A percentile compares a stretch with the other conserved stretches of the same genome.
phyloP scores from a whole-genome alignment of 1,140 invertebrate species.

The Nasonia giraulti region DNA sequence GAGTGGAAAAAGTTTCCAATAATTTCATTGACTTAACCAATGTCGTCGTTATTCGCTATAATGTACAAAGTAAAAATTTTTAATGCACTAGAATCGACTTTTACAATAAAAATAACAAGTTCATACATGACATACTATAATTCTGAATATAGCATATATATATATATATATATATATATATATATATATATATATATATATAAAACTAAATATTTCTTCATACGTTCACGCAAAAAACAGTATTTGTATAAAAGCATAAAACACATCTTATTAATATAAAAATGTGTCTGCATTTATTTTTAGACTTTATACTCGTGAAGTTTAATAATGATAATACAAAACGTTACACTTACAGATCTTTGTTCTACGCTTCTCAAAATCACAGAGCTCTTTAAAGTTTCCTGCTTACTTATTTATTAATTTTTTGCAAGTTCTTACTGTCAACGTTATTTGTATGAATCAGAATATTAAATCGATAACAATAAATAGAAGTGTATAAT shows the following conservation, averaged over 20 bases:
- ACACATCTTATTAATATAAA: slow-evolving; percentile 32
- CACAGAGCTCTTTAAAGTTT: neutral
- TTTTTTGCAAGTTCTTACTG: slow-evolving; percentile 34
- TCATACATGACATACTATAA: slow-evolving; percentile 31
- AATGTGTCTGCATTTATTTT: neutral
- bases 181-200: slow-evolving; percentile 28
- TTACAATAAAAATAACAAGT: slow-evolving; percentile 9
- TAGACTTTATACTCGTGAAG: neutral
- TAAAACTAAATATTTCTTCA: slow-evolving; percentile 22
- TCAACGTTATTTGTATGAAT: slow-evolving; percentile 36
- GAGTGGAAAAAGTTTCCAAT: neutral
- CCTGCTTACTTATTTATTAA: neutral
- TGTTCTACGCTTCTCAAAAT: slow-evolving; percentile 2
- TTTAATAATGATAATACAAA: slow-evolving; percentile 37
- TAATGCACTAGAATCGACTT: neutral
- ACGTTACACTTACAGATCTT: slow-evolving; percentile 26
- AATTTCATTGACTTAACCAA: slow-evolving; percentile 14
- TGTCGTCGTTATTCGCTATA: neutral
- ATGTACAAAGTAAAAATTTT: slow-evolving; percentile 16
- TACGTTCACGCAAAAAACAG: slow-evolving; percentile 23
- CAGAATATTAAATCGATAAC: slow-evolving; percentile 53
- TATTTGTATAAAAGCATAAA: slow-evolving; percentile 47
- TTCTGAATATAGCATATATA: slow-evolving; percentile 21
- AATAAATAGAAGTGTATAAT: slow-evolving; percentile 57
- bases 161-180: slow-evolving; percentile 29